Base-by-base conservation (phyloP, 1,140 invertebrate genomes). In the Teleopsis dalmanni region DNA sequence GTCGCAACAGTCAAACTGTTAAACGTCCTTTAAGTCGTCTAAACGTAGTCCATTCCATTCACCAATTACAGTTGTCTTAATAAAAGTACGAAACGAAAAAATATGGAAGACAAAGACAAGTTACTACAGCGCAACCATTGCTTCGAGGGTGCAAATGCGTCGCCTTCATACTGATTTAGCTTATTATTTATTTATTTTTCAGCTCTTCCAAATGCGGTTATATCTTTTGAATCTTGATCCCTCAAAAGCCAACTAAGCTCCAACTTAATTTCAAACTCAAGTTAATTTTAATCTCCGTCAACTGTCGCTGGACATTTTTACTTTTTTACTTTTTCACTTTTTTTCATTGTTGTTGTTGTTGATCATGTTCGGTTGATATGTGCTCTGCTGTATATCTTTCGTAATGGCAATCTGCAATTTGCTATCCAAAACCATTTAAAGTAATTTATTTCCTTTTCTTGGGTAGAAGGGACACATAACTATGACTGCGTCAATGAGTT, bases 241-340 rank as follows among this genome's bases (percentile, higher is more conserved):
- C n/a, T n/a, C n/a, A n/a, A n/a, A n/a, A n/a, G n/a, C n/a, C n/a
- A n/a, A n/a, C n/a, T n/a, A n/a, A n/a, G n/a, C n/a, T n/a, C n/a
- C n/a, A n/a, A n/a, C n/a, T n/a, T n/a, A n/a, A n/a, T n/a, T n/a
- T n/a, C n/a, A 25, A 43, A 43, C 26, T 46, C 44, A 35, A 4
- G 29, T 46, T 22, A 46, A 35, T 35, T 35, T 46, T 31, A 43
- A 43, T 43, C 41, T 33, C 33, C 44, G 44, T 46, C 44, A 46
- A 46, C 44, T 46, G 44, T 46, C 44, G 33, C 19, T 46, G 44
- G 9, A 43, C 26, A 43, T 29, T 43, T 26, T 38, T 47, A 38
- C 14, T 36, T 33, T 23, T 31, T 16, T 31, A 14, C 37, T 19
- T 23, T 23, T 95, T 47, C 10, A 4, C 51, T 26, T 43, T 48